Conservation (phyloP, 2,797 vertebrate genomes). For the Catharus ustulatus region DNA sequence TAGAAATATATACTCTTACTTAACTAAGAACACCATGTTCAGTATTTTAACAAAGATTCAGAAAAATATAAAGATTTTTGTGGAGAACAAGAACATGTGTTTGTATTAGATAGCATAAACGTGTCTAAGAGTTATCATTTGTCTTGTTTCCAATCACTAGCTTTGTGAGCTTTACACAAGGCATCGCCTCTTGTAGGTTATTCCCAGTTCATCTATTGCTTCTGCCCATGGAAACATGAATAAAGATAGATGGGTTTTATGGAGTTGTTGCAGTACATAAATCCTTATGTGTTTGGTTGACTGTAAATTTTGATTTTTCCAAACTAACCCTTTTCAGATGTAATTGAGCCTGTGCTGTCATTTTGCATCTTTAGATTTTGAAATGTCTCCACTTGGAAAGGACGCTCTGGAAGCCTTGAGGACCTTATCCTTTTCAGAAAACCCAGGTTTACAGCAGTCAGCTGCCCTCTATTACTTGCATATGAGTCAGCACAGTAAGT, state of each 20-base stretch:
- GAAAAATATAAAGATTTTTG: neutral
- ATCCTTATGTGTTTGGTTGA: neutral
- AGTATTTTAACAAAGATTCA: neutral
- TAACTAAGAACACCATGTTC: neutral
- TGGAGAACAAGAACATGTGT: neutral
- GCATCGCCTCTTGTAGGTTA: neutral
- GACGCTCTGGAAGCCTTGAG: constrained; percentile 73
- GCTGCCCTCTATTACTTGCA: constrained; percentile 81
- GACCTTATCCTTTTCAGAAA: constrained; percentile 79
- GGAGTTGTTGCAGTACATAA: neutral
- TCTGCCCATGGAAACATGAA: neutral
- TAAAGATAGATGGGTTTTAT: neutral
- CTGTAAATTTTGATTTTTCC: neutral
- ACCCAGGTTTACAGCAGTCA: constrained; percentile 76
- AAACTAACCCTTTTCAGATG: neutral
- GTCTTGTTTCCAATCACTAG: neutral
- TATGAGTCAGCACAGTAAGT: constrained; percentile 82
- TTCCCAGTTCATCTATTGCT: neutral
- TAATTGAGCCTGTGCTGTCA: neutral
- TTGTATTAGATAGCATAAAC: neutral
- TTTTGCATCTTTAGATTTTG: constrained; percentile 69
- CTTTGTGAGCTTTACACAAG: neutral
- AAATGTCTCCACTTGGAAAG: constrained; percentile 68
- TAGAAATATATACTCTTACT: neutral
- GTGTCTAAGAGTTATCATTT: constrained; percentile 11